A percentile compares a stretch with the other conserved stretches of the same genome.
Evolutionary conservation across 1,140 invertebrate genomes (phyloP).

Genomic region (Ceratosolen solmsi): DNA sequence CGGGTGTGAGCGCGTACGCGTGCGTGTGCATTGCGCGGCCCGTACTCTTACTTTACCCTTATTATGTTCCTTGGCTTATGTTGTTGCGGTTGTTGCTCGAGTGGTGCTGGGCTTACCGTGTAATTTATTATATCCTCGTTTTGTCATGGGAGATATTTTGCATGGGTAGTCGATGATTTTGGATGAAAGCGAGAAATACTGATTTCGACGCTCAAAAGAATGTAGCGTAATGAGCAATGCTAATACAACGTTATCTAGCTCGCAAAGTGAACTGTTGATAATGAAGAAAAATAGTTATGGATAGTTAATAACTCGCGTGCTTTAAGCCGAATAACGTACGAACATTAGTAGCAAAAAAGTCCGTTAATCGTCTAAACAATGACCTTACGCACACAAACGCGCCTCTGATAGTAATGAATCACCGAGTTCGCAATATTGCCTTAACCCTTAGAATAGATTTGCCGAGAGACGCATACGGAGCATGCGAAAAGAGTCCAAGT

Average conservation of each 20-base stretch:
- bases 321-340: neutral
- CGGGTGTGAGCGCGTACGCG: too few relatives aligned
- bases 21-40: too few relatives aligned
- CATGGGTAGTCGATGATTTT: too few relatives aligned
- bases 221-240: too few relatives aligned
- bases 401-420: neutral
- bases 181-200: too few relatives aligned
- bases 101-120: too few relatives aligned
- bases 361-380: neutral
- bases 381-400: neutral
- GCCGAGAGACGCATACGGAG: neutral
- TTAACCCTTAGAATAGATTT: neutral
- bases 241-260: neutral
- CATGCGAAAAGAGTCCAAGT: neutral
- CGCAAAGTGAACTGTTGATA: neutral
- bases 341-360: neutral
- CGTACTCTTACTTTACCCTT: neutral
- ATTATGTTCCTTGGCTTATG: slow-evolving; percentile 9
- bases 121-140: too few relatives aligned
- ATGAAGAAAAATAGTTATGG: neutral
- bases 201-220: too few relatives aligned
- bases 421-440: neutral
- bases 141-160: too few relatives aligned
- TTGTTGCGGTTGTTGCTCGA: too few relatives aligned
- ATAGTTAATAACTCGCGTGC: neutral